Base-by-base conservation (phyloP, 2,888 invertebrate species). In the Melolontha melolontha region DNA sequence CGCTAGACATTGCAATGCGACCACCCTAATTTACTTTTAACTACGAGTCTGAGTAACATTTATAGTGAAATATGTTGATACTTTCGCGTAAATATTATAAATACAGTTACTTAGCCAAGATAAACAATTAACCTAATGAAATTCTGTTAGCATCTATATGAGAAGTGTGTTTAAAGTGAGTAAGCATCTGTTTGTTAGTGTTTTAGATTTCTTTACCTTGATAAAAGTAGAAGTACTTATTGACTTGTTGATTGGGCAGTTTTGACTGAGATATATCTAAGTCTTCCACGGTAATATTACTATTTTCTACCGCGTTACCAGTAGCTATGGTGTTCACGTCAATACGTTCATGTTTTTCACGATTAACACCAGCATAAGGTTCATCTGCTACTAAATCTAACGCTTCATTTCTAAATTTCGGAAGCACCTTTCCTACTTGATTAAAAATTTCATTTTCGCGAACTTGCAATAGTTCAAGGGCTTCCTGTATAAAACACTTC, bases 401-500 rank as follows among this genome's bases (percentile, higher is more conserved):
- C 16, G 40, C 29, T 14, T 59, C 44, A 40, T 10, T 50, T 29
- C 42, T 63, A 27, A 41, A 29, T 16, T 49, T 27, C 11, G 22
- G 5, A n/a, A 11, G 17, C 22, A 40, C 29, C 22, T 49, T 47
- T n/a, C 68, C 70, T 84, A 78, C 82, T 76, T 69, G 83, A 81
- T 64, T 70, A 16, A 75, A 73, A 54, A 84, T 52, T 77, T 76
- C 50, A 77, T 78, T 71, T 82, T 87, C 83, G 79, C 92, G 86
- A 59, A 83, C 78, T 65, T 85, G 84, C 7, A 95, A 84, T 79
- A 92, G 87, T 57, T 88, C 82, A 57, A 96, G 82, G 11, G 97
- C 97, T 83, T 94, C 90, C 79, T 96, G 91, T 72, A 96, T 89
- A 79, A 93, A 97, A 75, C 92, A 90, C 77, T 90, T 88, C 84